Conservation (phyloP, 2,888 invertebrate genomes). For the Drosophila meridionalis region DNA sequence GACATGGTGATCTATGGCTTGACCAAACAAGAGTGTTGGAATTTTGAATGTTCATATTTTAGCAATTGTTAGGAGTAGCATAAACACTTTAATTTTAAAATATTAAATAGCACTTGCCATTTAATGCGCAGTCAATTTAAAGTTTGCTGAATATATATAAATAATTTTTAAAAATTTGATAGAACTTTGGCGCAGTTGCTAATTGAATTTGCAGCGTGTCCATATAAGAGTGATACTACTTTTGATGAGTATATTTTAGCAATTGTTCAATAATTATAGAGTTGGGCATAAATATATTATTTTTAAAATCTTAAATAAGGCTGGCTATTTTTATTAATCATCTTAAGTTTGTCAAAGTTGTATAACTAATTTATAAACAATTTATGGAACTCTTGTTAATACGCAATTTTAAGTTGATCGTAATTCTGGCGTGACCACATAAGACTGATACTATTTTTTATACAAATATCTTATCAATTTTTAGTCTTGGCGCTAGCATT, state of each 20-base stretch:
- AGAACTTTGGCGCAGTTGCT: background rate
- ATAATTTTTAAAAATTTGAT: background rate
- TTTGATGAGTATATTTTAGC: background rate
- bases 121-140: background rate
- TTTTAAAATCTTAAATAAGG: background rate
- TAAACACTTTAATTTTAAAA: background rate
- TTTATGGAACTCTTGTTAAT: no score
- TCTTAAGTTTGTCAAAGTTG: background rate
- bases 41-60: background rate
- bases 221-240: background rate
- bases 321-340: background rate
- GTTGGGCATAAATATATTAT: background rate
- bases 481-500: no score
- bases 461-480: no score
- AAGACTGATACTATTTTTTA: no score
- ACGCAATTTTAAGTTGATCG: no score
- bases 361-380: no score
- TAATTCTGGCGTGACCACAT: no score
- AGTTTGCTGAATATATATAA: background rate
- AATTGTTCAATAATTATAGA: no score
- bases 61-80: background rate
- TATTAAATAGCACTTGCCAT: background rate
- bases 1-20: background rate
- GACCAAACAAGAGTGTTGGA: background rate
- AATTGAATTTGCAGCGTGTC: background rate